Evolutionary conservation across 2,797 vertebrate species (phyloP).

Genomic region (Gallirallus australis): DNA sequence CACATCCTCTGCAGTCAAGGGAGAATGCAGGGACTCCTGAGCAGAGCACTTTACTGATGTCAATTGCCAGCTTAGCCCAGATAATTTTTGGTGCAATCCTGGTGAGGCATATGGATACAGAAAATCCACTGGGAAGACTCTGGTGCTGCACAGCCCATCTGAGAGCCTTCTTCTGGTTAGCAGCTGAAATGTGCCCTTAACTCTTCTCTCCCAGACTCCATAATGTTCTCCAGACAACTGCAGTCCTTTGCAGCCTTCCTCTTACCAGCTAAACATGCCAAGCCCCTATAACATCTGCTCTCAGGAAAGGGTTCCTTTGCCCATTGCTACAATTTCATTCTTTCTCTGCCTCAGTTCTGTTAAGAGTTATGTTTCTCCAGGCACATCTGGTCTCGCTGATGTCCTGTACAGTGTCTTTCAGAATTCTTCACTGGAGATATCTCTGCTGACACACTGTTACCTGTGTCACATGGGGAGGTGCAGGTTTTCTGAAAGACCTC

Average conservation of each 20-base stretch:
- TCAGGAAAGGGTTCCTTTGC: neutral
- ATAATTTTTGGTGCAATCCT: neutral
- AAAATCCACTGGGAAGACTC: neutral
- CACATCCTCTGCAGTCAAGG: neutral
- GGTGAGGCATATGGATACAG: neutral
- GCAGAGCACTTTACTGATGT: neutral
- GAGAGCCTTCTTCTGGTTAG: neutral
- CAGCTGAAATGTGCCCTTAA: neutral
- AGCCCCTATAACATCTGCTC: neutral
- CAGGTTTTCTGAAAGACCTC: neutral
- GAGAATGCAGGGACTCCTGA: neutral
- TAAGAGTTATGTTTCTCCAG: neutral
- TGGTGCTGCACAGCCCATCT: neutral
- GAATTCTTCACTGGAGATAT: neutral
- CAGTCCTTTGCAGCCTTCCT: neutral
- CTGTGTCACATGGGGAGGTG: neutral
- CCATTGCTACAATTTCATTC: neutral
- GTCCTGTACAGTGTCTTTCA: neutral
- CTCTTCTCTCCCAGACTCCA: neutral
- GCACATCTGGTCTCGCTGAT: neutral
- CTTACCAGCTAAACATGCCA: neutral
- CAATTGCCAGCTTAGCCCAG: neutral
- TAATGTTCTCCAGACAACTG: neutral
- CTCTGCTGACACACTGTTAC: neutral
- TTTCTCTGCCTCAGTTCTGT: neutral